Evolutionary conservation across 2,113 vertebrate genomes (phyloP).

Genomic region (Mirza zaza): DNA sequence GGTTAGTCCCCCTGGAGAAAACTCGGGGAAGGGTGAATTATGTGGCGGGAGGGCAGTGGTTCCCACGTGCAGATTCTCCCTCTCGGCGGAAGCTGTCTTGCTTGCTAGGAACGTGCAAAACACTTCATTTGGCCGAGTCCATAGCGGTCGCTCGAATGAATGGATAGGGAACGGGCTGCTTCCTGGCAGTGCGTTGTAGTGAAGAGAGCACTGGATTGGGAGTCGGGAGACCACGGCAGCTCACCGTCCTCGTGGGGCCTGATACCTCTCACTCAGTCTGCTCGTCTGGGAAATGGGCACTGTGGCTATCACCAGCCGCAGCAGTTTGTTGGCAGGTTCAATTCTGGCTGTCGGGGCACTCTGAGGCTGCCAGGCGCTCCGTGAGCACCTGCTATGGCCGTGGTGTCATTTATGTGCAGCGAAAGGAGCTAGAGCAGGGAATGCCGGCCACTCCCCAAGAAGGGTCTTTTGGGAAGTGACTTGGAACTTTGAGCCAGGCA

Average conservation of each 20-base stretch:
- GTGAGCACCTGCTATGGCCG: too few species aligned
- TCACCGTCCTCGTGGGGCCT: neutral
- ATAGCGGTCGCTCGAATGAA: neutral
- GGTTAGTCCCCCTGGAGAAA: neutral
- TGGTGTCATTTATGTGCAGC: neutral
- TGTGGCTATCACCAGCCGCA: neutral
- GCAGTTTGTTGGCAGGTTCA: neutral
- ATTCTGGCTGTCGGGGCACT: neutral
- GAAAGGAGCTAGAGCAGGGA: neutral
- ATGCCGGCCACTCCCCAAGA: accelerated
- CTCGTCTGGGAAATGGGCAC: neutral
- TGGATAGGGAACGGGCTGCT: neutral
- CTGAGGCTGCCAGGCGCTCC: neutral
- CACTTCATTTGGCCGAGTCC: neutral
- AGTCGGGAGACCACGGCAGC: neutral
- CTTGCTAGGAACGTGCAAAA: neutral
- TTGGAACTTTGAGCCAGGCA: neutral
- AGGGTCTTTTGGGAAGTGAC: neutral
- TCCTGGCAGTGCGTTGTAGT: neutral
- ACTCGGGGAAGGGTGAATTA: neutral
- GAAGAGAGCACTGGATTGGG: neutral
- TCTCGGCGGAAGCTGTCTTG: neutral
- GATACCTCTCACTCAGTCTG: neutral
- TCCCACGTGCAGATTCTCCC: neutral
- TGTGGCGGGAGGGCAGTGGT: neutral